Percentiles rank a stretch among this genome's conserved stretches.
Evolutionary conservation across 64 coral and sea anemone genomes (phyloP).

Genomic region (Montipora foliosa): DNA sequence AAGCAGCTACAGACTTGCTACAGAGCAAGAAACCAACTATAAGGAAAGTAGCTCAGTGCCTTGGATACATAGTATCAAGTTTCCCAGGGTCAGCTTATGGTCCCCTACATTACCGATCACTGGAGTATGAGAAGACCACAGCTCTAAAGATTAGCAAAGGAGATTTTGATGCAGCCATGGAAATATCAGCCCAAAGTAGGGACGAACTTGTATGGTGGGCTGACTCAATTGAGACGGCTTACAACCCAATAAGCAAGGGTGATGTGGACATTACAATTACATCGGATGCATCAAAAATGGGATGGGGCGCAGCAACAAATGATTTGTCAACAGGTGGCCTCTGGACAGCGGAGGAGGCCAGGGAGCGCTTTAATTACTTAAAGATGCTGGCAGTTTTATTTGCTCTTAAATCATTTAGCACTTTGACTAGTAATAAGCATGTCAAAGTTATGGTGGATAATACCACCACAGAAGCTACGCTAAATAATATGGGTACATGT

Average conservation of each 20-base stretch:
- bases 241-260: not conserved
- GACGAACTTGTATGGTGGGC: slow-evolving; percentile 1
- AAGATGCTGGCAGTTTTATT: slow-evolving; percentile 49
- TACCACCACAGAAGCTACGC: slow-evolving; percentile 44
- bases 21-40: not conserved
- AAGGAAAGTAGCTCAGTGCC: not conserved
- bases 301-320: slow-evolving; percentile 7
- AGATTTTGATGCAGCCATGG: not conserved
- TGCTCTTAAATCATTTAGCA: slow-evolving; percentile 50
- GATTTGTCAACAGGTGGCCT: slow-evolving; percentile 8
- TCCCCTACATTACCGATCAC: not conserved
- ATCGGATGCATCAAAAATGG: slow-evolving; percentile 59
- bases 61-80: slow-evolving; percentile 7
- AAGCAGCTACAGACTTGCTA: slow-evolving; percentile 3
- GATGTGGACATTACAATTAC: not conserved
- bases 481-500: slow-evolving; percentile 60
- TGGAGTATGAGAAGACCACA: not conserved
- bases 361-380: slow-evolving; percentile 33
- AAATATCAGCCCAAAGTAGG: not conserved
- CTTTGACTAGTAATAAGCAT: slow-evolving; percentile 13
- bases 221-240: not conserved
- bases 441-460: slow-evolving; percentile 73
- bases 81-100: slow-evolving; percentile 2
- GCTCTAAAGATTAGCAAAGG: not conserved
- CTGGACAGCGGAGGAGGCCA: slow-evolving; percentile 2